Base-by-base conservation (phyloP, 23 tunicate genomes). In the Styela plicata region DNA sequence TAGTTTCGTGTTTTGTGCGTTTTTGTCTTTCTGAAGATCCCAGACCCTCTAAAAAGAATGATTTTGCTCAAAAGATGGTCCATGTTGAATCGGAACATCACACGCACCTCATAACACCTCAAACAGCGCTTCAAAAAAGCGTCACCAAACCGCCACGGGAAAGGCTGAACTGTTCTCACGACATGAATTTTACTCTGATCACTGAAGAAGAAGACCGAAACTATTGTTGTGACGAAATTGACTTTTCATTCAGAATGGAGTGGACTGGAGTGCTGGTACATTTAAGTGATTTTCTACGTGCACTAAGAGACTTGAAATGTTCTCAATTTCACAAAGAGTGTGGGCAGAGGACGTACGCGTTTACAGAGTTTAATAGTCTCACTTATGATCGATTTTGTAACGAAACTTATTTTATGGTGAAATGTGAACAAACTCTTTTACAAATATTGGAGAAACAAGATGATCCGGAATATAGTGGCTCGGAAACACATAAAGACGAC, bases 321-420 rank as follows among this genome's bases (percentile, higher is more conserved):
- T 34, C 77, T 21, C 77, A 71, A 30, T 71, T 71, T 30, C 5
- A 71, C 34, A 31, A 34, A 2, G 77, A 71, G 29, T 71, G 77
- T 34, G 35, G 5, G 3, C 16, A 27, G 16, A 33, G 77, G 3
- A 71, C 77, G 5, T 71, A 71, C 17, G 77, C 32, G 36, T 71
- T 71, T 36, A 71, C 77, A 7, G 34, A 26, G 7, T 71, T 71
- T 17, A 71, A 33, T 22, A 32, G 77, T 5, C 77, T 71, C 23
- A 30, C 77, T 5, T 71, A 71, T 30, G 77, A 71, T 71, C 77
- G 77, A 29, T 71, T 71, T 32, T 71, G 77, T 30, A 34, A 71
- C 5, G 34, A 33, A 21, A 2, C 24, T 30, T 16, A 32, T 19
- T 71, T 30, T 36, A 21, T 28, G 24, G 24, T 3, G 3, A 71